phyloP scores from a whole-genome alignment of 2,888 invertebrate genomes.

The Pristionchus entomophagus region DNA sequence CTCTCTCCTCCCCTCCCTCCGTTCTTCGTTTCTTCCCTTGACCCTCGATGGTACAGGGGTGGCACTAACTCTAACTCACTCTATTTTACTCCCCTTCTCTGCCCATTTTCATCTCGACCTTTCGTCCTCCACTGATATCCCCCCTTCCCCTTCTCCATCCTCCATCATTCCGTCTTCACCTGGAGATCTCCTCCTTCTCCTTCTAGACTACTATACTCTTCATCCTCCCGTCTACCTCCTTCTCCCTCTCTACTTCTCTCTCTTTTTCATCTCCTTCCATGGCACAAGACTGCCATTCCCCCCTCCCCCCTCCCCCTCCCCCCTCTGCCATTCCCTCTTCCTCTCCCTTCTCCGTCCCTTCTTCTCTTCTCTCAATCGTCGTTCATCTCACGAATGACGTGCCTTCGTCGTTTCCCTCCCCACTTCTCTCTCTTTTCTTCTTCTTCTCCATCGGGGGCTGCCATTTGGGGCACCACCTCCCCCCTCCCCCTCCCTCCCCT shows the following conservation, averaged over 20 bases:
- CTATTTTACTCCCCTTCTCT: neutral
- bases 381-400: conserved; percentile 40
- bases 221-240: conserved; percentile 51
- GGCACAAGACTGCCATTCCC: conserved; percentile 10
- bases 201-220: conserved; percentile 41
- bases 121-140: neutral
- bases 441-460: neutral
- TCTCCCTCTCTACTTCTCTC: conserved; percentile 50
- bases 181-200: neutral
- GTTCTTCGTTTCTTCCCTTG: conserved; percentile 17
- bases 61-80: conserved; percentile 16
- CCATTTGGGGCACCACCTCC: neutral
- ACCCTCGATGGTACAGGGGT: conserved; percentile 40
- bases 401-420: neutral
- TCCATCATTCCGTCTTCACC: neutral
- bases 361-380: conserved; percentile 31
- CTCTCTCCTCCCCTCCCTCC: conserved; percentile 52
- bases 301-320: conserved; percentile 11
- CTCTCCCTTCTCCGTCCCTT: no score
- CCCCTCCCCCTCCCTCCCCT: neutral
- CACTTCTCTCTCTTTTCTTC: neutral
- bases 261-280: conserved; percentile 34
- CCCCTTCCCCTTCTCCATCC: neutral
- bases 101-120: conserved; percentile 34
- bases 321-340: no score